Base-by-base conservation (phyloP, 2,113 vertebrate species). In the Bungarus multicinctus region DNA sequence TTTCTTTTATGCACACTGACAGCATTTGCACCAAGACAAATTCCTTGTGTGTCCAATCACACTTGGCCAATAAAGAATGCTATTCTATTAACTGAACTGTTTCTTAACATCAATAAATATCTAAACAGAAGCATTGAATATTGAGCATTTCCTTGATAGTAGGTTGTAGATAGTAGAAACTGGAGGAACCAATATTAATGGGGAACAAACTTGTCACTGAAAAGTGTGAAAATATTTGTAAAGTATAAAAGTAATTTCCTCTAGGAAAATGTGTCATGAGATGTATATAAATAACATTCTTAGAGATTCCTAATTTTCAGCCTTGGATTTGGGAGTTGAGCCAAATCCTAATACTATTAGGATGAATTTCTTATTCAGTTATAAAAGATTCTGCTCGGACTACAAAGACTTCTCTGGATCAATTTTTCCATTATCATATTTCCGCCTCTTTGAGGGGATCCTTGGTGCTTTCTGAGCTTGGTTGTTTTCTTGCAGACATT, bases 391-490 rank as follows among this genome's bases (percentile, higher is more conserved):
- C 90, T 88, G 52, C 57, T 91, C 50, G 60, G 92, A 34, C 30
- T 89, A 12, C 34, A 90, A 89, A 14, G 50, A 57, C 1, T 1
- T 81, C 92, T 25, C n/a, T 20, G 14, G 90, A 93, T 50, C 94
- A 96, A 89, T 45, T 93, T 54, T 93, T 93, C 92, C 55, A 90
- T 69, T 88, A 94, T 88, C 23, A 90, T 55, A 50, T 50, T 50
- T 50, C 47, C 9, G 8, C 47, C 47, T 50, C 47, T 9, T 50
- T 50, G 47, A 50, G 47, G 47, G 47, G 47, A 50, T 50, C 47
- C 1, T 9, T 50, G 47, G 47, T 50, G 47, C 47, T 50, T 50
- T 50, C 47, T 50, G 47, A 50, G 47, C 47, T 50, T 9, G 47
- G 7, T 50, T 50, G 47, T 50, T 50, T 50, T 50, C 47, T 50